These are phyloP conservation scores for Notechis scutatus DNA, from an alignment of 2,113 vertebrate species.

Conservation along the genomic window DNA sequence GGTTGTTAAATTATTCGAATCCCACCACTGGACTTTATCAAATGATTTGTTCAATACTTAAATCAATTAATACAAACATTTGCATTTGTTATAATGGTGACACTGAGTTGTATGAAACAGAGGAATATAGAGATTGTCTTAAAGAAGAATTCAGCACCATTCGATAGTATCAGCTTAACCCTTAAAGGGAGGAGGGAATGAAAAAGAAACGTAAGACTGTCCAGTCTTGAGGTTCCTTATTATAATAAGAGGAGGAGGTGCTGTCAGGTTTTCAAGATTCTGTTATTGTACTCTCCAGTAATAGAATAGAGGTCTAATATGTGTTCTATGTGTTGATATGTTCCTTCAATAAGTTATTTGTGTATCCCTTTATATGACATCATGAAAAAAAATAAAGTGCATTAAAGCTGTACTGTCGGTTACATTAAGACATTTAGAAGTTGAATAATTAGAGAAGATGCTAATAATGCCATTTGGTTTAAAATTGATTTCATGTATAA, in stretches of 20 bases:
- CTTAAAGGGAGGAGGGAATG: background rate
- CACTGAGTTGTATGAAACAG: background rate
- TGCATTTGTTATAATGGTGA: background rate
- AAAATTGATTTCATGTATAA: background rate
- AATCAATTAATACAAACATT: background rate
- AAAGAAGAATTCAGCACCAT: background rate
- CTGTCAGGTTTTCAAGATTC: background rate
- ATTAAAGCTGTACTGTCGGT: background rate
- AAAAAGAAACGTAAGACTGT: background rate
- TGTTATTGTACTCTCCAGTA: background rate
- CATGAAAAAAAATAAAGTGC: background rate
- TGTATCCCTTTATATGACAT: background rate
- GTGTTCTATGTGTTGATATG: background rate
- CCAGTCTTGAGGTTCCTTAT: background rate
- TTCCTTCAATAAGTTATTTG: background rate
- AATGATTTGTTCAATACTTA: background rate
- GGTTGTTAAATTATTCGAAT: too few species aligned
- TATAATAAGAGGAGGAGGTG: background rate
- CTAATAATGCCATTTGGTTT: background rate
- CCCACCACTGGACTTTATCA: background rate
- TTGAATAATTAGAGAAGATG: background rate
- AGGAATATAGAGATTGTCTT: background rate
- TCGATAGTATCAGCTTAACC: background rate
- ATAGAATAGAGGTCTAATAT: background rate
- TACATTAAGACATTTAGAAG: background rate